Evolutionary conservation across 2,888 invertebrate species (phyloP).

Genomic region (Geotrupes spiniger): DNA sequence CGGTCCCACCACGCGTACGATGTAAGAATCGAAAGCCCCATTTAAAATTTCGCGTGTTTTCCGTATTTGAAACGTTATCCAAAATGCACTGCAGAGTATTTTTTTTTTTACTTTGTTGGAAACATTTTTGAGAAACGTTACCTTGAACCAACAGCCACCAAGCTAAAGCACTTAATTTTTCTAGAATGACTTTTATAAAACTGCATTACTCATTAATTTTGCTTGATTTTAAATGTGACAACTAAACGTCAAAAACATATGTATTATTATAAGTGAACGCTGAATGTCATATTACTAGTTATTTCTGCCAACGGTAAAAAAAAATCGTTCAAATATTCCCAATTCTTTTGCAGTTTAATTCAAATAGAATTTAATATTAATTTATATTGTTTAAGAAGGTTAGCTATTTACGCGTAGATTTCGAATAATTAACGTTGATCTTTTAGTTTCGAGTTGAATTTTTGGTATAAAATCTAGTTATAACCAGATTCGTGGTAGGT

Average conservation of each 20-base stretch:
- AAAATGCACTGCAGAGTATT: conserved; percentile 27
- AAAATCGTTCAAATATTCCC: too few species aligned
- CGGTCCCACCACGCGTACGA: conserved; percentile 40
- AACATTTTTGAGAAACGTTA: not conserved
- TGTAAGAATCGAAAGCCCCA: conserved; percentile 43
- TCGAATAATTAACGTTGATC: too few species aligned
- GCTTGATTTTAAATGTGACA: conserved; percentile 12
- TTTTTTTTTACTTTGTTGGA: not conserved
- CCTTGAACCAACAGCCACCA: conserved; percentile 15
- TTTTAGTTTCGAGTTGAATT: too few species aligned
- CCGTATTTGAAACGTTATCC: conserved; percentile 42
- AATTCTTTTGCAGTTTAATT: too few species aligned
- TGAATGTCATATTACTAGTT: conserved; percentile 7
- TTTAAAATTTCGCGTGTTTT: conserved; percentile 39
- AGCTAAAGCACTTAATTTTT: conserved; percentile 15
- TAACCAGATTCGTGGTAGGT: conserved; percentile 40
- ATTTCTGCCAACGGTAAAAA: too few species aligned
- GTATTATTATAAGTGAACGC: too few species aligned
- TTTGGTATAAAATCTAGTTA: conserved; percentile 36
- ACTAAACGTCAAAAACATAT: conserved; percentile 21
- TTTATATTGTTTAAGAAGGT: too few species aligned
- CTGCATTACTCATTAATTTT: conserved; percentile 13
- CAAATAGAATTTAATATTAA: too few species aligned
- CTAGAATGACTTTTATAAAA: conserved; percentile 20
- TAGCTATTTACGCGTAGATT: too few species aligned